A percentile compares a stretch with the other conserved stretches of the same genome.
Evolutionary conservation across 2,797 vertebrate genomes (phyloP).

Genomic region (Myiotriccus ornatus): DNA sequence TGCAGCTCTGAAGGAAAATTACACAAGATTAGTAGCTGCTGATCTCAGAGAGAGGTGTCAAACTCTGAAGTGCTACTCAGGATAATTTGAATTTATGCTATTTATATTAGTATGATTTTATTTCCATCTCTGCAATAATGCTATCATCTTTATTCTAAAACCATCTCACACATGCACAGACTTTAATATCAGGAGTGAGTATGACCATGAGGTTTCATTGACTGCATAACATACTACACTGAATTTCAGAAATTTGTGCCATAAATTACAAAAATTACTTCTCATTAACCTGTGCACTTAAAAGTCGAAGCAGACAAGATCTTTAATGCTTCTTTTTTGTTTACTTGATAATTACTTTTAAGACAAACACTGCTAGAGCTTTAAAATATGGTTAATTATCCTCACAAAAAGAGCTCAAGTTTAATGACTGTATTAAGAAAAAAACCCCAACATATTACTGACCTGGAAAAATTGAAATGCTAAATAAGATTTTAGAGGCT

Average conservation of each 20-base stretch:
- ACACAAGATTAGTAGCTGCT: not conserved
- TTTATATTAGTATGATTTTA: not conserved
- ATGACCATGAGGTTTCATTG: not conserved
- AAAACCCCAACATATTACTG: not conserved
- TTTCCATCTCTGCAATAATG: not conserved
- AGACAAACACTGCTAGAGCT: not conserved
- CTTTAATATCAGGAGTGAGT: not conserved
- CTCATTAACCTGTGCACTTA: not conserved
- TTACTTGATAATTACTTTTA: not conserved
- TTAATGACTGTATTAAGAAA: not conserved
- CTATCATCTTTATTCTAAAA: not conserved
- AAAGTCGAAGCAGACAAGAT: not conserved
- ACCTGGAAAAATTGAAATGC: constrained; percentile 22
- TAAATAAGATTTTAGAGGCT: not conserved
- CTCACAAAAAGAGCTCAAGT: not conserved
- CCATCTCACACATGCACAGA: not conserved
- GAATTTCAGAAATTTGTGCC: not conserved
- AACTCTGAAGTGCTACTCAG: not conserved
- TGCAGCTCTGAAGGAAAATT: not conserved
- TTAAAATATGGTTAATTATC: not conserved
- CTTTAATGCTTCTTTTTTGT: not conserved
- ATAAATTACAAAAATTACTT: not conserved
- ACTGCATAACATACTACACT: not conserved
- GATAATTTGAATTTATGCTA: not conserved
- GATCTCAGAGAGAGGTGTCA: not conserved